Percentiles rank a stretch among this genome's conserved stretches.
These are phyloP conservation scores for Dromius quadrimaculatus DNA, from an alignment of 2,888 invertebrate genomes.

Conservation along the genomic window DNA sequence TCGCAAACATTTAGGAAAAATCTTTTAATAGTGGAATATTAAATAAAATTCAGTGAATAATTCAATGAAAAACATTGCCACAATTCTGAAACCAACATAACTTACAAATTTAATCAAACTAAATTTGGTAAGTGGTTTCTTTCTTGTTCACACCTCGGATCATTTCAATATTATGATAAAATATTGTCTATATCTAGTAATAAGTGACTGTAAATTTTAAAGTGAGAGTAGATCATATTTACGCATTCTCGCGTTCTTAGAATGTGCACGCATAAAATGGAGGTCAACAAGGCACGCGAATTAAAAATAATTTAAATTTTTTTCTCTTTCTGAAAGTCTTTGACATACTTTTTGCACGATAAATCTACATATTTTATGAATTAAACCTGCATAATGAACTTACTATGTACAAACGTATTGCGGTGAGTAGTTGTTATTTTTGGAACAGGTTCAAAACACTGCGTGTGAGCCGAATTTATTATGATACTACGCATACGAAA, in stretches of 20 bases:
- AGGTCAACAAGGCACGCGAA: constrained; percentile 33
- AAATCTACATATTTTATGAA: constrained; percentile 45
- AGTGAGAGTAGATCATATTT: constrained; percentile 7
- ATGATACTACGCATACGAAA: constrained; percentile 4
- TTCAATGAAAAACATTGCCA: no score
- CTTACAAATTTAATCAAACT: no score
- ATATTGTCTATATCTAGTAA: no score
- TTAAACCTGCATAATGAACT: constrained; percentile 37
- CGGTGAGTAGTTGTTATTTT: constrained; percentile 19
- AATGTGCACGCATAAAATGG: constrained; percentile 42
- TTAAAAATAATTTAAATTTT: constrained; percentile 42
- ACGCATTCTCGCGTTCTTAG: constrained; percentile 33
- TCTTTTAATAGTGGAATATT: no score
- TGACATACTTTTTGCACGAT: constrained; percentile 45
- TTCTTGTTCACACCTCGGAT: no score
- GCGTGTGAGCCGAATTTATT: constrained; percentile 31
- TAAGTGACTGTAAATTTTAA: neutral
- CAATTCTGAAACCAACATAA: no score
- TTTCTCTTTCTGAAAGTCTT: constrained; percentile 33
- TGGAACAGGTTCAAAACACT: constrained; percentile 12
- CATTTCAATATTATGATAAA: no score
- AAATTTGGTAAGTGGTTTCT: no score
- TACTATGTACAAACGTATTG: constrained; percentile 33
- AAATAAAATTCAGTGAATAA: no score
- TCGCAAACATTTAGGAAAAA: no score